Base-by-base conservation (phyloP, 1,140 invertebrate genomes). In the Drosophila ironensis region DNA sequence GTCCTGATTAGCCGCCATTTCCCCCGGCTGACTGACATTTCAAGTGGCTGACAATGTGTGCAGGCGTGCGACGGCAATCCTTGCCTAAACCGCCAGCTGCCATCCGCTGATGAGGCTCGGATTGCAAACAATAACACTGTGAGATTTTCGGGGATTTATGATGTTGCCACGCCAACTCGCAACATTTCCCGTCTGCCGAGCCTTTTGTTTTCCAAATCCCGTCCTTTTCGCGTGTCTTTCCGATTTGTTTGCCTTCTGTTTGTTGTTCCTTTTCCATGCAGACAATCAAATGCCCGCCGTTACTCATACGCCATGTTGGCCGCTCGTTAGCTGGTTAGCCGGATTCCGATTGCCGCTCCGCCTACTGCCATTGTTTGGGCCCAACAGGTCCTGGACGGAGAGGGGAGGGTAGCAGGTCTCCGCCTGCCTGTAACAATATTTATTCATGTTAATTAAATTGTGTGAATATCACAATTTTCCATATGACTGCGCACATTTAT, bases 381-480 rank as follows among this genome's bases (percentile, higher is more conserved):
- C 40, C 35, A 52, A 60, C 73, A n/a, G 28, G 28, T 9, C 52
- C 45, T 50, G 60, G 22, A 38, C 33, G 17, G 35, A 24, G 40
- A 17, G 12, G 4, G 9, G n/a, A 24, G 9, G 12, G 24, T 25
- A 8, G 2, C 25, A 8, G 25, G 25, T 27, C 11, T 5, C 12
- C 14, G 11, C 25, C 72, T 38, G 63, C 67, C 66, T 81, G 72
- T 74, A 87, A 88, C 87, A 88, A 88, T 88, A 88, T 88, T 88
- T 88, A 80, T 88, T 87, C 87, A 82, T 88, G 87, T 88, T 88
- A 88, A 88, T 88, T 88, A 88, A 88, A 88, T 88, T 88, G 87
- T 87, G 87, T 88, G 87, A 88, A 88, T 88, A 88, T 88, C 74
- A 88, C 87, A 88, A 88, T 88, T 88, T 88, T 88, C 87, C 87